Percentiles rank a stretch among this genome's conserved stretches.
phyloP scores from a whole-genome alignment of 2,113 vertebrate species.

The Himantopus leucocephalus region DNA sequence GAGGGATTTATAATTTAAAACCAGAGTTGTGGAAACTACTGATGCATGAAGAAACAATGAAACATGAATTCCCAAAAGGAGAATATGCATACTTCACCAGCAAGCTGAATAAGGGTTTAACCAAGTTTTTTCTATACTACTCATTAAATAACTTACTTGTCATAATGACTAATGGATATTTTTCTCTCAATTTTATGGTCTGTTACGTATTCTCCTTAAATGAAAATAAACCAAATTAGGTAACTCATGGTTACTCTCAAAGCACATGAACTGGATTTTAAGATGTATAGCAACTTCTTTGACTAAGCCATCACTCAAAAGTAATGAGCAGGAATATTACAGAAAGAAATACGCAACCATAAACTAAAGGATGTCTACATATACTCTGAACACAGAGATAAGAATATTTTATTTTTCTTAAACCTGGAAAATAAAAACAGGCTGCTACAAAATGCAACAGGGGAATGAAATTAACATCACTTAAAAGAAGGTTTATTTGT shows the following conservation, averaged over 20 bases:
- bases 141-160: constrained; percentile 67
- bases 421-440: constrained; percentile 67
- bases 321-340: constrained; percentile 66
- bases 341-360: constrained; percentile 59
- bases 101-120: constrained; percentile 72
- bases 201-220: constrained; percentile 71
- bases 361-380: constrained; percentile 70
- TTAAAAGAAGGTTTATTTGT: constrained; percentile 65
- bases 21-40: constrained; percentile 69
- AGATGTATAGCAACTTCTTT: constrained; percentile 73
- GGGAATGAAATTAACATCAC: constrained; percentile 66
- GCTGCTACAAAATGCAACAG: constrained; percentile 60
- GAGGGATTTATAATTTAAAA: constrained; percentile 68
- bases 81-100: constrained; percentile 65
- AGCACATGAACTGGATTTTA: constrained; percentile 74
- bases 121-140: constrained; percentile 61
- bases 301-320: constrained; percentile 70
- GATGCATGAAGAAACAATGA: constrained; percentile 71
- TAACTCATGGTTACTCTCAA: constrained; percentile 70
- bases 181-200: constrained; percentile 64
- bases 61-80: constrained; percentile 66
- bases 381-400: constrained; percentile 58
- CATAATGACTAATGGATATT: constrained; percentile 71
- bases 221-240: constrained; percentile 74
- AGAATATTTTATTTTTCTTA: constrained; percentile 20